Evolutionary conservation across 2,888 invertebrate species (phyloP).

Genomic region (Orthonevra nobilis): DNA sequence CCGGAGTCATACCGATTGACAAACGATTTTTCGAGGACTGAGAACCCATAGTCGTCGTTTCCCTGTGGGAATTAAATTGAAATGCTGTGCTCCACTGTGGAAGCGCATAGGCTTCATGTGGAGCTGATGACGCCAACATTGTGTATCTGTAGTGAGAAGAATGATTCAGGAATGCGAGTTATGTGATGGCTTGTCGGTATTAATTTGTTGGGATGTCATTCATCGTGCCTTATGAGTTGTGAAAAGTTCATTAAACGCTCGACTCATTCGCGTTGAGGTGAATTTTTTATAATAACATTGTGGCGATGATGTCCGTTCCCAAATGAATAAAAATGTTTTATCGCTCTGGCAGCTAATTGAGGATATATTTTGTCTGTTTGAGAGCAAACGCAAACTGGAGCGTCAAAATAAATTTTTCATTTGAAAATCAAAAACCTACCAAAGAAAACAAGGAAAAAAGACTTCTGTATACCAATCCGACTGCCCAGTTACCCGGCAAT

Average conservation of each 20-base stretch:
- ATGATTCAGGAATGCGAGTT: conserved; percentile 37
- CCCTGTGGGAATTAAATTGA: conserved; percentile 54
- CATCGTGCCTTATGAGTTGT: conserved; percentile 64
- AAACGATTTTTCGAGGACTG: conserved; percentile 31
- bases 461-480: not conserved
- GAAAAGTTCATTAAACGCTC: conserved; percentile 67
- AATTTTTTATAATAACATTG: conserved; percentile 17
- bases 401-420: too few species aligned
- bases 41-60: not conserved
- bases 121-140: not conserved
- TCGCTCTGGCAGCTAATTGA: conserved; percentile 3
- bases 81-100: not conserved
- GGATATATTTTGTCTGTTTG: conserved; percentile 4
- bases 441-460: not conserved
- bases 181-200: conserved; percentile 46
- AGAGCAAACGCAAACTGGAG: too few species aligned
- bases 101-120: too few species aligned
- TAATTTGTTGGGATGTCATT: conserved; percentile 66
- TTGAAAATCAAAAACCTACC: conserved; percentile 20
- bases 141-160: conserved; percentile 7
- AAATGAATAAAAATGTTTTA: conserved; percentile 37
- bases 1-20: conserved; percentile 33
- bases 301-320: conserved; percentile 7
- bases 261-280: conserved; percentile 28
- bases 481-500: conserved; percentile 35